phyloP scores from a whole-genome alignment of 2,113 vertebrate species.

The Coturnix japonica region DNA sequence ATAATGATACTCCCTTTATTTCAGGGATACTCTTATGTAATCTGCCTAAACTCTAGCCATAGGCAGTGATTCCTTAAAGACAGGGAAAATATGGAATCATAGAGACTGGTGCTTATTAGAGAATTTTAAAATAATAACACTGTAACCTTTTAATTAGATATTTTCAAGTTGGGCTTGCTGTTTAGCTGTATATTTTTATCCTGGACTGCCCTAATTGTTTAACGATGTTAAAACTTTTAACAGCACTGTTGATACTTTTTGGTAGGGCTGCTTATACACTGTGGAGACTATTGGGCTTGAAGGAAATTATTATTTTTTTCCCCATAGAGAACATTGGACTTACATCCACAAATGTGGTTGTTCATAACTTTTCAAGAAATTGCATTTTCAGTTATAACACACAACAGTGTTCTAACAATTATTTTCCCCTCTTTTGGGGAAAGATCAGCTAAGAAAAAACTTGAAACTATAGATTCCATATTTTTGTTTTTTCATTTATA shows the following conservation, averaged over 20 bases:
- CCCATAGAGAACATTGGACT: not conserved
- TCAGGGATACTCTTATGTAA: not conserved
- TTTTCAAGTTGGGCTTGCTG: not conserved
- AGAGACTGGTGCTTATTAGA: not conserved
- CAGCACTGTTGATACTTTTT: not conserved
- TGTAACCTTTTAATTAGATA: not conserved
- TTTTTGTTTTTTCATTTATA: not conserved
- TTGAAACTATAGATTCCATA: not conserved
- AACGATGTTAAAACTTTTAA: not conserved
- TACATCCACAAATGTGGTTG: not conserved
- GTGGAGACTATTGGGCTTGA: not conserved
- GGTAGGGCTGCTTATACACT: not conserved
- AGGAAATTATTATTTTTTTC: not conserved
- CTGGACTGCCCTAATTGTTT: not conserved
- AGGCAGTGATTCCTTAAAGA: not conserved
- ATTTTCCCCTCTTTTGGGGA: not conserved
- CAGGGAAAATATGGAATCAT: not conserved
- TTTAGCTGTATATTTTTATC: not conserved
- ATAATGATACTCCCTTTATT: not conserved
- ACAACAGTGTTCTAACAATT: not conserved
- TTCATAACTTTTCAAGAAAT: not conserved
- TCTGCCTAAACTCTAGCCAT: not conserved
- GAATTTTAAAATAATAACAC: not conserved
- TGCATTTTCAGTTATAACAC: not conserved
- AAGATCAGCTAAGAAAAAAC: not conserved